These are phyloP conservation scores for Columba janthina DNA, from an alignment of 2,113 vertebrate genomes.

Conservation along the genomic window DNA sequence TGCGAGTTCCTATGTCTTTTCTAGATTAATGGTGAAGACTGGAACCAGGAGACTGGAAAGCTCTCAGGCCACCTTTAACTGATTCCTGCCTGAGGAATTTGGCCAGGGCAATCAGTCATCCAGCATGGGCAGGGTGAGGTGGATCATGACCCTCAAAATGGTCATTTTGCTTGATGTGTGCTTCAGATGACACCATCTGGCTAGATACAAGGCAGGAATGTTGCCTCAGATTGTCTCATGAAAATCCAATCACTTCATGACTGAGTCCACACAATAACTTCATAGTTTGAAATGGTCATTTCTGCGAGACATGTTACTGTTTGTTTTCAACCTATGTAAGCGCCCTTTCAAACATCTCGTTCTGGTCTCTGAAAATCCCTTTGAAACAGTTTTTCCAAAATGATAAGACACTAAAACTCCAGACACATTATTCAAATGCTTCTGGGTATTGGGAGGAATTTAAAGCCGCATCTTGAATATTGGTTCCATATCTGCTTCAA, in stretches of 20 bases:
- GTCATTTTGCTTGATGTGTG: neutral
- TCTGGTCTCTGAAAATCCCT: neutral
- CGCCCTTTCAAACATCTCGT: neutral
- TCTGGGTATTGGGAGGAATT: neutral
- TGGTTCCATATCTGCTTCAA: neutral
- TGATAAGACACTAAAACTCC: neutral
- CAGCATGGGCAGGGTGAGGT: neutral
- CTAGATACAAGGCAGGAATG: neutral
- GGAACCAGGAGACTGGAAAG: neutral
- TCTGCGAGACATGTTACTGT: neutral
- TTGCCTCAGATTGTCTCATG: neutral
- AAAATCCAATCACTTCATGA: neutral
- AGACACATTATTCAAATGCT: neutral
- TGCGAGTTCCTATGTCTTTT: neutral
- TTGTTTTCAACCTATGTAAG: neutral
- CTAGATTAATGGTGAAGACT: neutral
- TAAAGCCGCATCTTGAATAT: neutral
- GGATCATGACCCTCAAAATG: neutral
- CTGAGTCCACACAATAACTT: neutral
- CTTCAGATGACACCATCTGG: neutral
- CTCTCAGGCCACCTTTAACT: neutral
- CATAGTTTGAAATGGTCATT: neutral
- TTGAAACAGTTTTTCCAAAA: neutral
- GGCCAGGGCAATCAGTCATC: neutral
- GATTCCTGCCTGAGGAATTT: neutral